Base-by-base conservation (phyloP, 2,888 invertebrate genomes). In the Ennomos fuscantarius region DNA sequence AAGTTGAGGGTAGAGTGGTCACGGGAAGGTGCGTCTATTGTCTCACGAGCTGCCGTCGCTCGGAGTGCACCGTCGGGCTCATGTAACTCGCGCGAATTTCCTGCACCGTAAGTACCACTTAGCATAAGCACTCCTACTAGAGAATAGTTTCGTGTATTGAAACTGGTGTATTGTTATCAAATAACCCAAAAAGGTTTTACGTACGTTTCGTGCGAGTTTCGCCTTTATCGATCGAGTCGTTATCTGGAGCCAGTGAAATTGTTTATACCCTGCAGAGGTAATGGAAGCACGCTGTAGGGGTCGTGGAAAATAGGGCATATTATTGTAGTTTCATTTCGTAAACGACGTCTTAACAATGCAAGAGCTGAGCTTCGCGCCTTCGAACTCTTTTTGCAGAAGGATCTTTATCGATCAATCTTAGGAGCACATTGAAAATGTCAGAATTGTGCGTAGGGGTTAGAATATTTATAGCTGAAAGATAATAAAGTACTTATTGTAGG, bases 1-100 rank as follows among this genome's bases (percentile, higher is more conserved):
- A 88, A 89, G 85, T 84, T 81, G 75, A 81, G 77, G 79, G 81
- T 78, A 74, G 71, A 80, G 84, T 84, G 86, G 76, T 78, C 68
- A 76, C 74, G 73, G 77, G 77, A 76, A 81, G 84, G 85, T 83
- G 86, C 77, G 71, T 75, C 78, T 71, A 74, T 77, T 75, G 70
- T 72, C 70, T 68, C 68, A 71, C 72, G 79, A 79, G 76, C 80
- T 78, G 76, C 72, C 60, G 50, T 61, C 72, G 70, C 65, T 70
- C 37, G 79, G 79, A 80, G 83, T 57, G 51, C 46, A 69, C 79
- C 70, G 68, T 70, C 73, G 77, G 72, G 78, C 85, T 77, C 86
- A 88, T 90, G 89, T 87, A 82, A 87, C 80, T 70, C 77, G 70
- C 74, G 73, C 68, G 71, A 74, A 74, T 72, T 76, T 68, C 66